Base-by-base conservation (phyloP, 1,140 invertebrate species). In the Vanessa atalanta region DNA sequence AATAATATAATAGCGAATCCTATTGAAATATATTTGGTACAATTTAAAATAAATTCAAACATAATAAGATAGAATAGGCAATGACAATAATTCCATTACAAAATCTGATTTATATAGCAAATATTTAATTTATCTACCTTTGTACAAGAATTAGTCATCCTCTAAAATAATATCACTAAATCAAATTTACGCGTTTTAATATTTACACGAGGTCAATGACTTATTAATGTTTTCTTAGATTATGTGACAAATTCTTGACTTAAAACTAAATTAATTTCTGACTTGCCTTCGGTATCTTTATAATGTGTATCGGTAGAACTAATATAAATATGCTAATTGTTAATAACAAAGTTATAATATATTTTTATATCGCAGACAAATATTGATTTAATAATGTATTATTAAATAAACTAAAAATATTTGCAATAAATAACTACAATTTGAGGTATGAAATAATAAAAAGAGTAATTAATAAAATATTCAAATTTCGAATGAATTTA, bases 1-100 rank as follows among this genome's bases (percentile, higher is more conserved):
- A 43, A 43, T 11, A 43, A 9, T 43, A 43, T 43, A 43, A 43
- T 20, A 53, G n/a, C 51, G n/a, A 9, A n/a, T 20, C 51, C 15
- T 53, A 53, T 53, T 16, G 15, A 53, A 53, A 74, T 53, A 75
- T 79, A 72, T 79, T 79, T 76, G 73, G 77, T 70, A 73, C 64
- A 55, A 65, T 63, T 73, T 63, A 63, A 72, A 72, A 60, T 60
- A 60, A 60, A 11, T 12, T 20, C 55, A 60, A 12, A 60, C 14
- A 31, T 11, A 57, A 11, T 9, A 23, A 26, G 13, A 11, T 60
- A 51, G n/a, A 51, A 51, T 60, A 31, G 11, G 15, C 14, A 23
- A 23, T 26, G 23, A 23, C 20, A 13, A 60, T 26, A 13, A 60
- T 60, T 26, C 23, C 23, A 1, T 60, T 31, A 13, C 23, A 16